A percentile compares a stretch with the other conserved stretches of the same genome.
These are phyloP conservation scores for Falco concolor DNA, from an alignment of 2,797 vertebrate genomes.

Conservation along the genomic window DNA sequence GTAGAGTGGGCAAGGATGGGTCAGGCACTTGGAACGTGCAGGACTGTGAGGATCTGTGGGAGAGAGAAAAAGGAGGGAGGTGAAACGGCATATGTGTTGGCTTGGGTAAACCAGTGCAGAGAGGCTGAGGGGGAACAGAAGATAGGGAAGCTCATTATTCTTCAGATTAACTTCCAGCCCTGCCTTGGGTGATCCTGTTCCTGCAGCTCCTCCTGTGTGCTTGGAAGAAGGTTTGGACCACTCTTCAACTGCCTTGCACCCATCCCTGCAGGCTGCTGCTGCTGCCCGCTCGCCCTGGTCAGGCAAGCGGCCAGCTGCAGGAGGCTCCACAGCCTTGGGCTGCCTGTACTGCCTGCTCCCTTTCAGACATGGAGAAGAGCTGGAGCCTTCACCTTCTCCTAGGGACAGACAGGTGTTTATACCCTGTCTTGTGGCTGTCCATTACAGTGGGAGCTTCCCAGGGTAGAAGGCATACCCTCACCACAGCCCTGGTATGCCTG, in stretches of 20 bases:
- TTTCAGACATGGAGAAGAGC: accelerated
- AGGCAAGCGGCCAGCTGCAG: not conserved
- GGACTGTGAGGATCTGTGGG: not conserved
- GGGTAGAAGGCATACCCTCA: not conserved
- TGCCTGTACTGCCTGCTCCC: not conserved
- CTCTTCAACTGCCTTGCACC: accelerated
- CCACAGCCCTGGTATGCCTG: accelerated
- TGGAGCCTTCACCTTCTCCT: not conserved
- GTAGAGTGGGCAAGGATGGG: not conserved
- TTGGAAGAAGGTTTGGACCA: not conserved
- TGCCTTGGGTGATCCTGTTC: not conserved
- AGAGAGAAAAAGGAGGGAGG: accelerated
- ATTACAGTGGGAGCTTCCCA: not conserved
- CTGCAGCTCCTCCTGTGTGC: not conserved
- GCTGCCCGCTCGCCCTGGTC: not conserved
- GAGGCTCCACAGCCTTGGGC: too few species aligned
- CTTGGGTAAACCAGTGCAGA: not conserved
- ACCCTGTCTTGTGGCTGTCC: not conserved
- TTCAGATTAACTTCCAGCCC: not conserved
- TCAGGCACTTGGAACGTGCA: not conserved
- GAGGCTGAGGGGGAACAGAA: not conserved
- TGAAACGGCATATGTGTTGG: not conserved
- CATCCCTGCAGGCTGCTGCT: accelerated
- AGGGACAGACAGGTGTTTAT: not conserved
- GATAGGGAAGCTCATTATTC: not conserved